These are phyloP conservation scores for Colossoma macropomum DNA, from an alignment of 2,113 vertebrate species.

Conservation along the genomic window DNA sequence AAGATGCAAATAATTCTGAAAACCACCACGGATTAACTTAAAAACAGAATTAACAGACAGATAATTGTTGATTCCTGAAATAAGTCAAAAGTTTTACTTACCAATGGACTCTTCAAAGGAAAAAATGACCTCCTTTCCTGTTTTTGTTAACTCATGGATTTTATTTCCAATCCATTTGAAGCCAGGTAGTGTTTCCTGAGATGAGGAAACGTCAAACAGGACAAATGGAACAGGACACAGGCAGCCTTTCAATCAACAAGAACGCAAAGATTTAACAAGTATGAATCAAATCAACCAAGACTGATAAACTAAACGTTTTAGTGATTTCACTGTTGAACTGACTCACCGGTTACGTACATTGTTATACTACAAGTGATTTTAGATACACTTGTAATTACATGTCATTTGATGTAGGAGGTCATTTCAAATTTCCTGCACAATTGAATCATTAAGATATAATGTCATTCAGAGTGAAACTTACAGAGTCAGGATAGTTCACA, in stretches of 20 bases:
- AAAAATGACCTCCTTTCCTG: slow-evolving; percentile 88
- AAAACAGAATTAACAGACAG: no score
- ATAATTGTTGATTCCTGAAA: neutral
- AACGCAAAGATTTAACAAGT: slow-evolving; percentile 10
- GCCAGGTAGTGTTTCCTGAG: slow-evolving; percentile 94
- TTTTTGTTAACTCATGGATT: slow-evolving; percentile 84
- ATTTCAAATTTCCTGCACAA: no score
- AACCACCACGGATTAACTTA: no score
- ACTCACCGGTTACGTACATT: neutral
- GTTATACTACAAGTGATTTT: neutral
- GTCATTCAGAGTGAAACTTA: no score
- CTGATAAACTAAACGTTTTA: neutral
- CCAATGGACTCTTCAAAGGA: slow-evolving; percentile 97
- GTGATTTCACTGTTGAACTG: neutral
- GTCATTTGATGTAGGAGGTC: no score
- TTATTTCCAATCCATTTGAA: slow-evolving; percentile 96
- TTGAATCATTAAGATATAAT: no score
- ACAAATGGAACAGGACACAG: slow-evolving; percentile 49
- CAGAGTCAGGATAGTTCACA: no score
- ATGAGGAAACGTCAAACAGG: slow-evolving; percentile 42
- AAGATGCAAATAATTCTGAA: no score
- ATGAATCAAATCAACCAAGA: neutral
- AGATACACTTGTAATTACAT: neutral
- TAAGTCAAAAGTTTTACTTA: slow-evolving; percentile 62
- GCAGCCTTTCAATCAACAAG: slow-evolving; percentile 39